Percentiles rank a stretch among this genome's conserved stretches.
Conservation (phyloP, 2,797 vertebrate species). For the Salmo trutta region DNA sequence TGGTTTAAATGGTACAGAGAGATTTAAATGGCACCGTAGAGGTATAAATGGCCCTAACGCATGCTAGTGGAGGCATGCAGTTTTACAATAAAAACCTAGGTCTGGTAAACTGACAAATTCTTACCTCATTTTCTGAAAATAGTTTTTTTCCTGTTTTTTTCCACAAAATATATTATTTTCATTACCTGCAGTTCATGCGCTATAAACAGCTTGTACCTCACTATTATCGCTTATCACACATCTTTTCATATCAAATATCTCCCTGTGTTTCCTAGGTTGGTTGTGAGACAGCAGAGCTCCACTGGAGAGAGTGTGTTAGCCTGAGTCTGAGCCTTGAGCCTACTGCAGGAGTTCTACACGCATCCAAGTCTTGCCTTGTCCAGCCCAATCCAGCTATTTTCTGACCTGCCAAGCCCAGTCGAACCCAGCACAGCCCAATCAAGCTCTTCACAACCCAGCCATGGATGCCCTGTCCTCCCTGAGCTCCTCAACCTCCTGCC, state of each 20-base stretch:
- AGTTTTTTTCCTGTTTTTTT: background rate
- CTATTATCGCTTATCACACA: background rate
- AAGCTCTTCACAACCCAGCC: background rate
- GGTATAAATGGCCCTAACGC: slow-evolving; percentile 53
- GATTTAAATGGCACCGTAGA: slow-evolving; percentile 15
- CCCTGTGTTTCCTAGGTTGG: slow-evolving; percentile 52
- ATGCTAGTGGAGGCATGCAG: slow-evolving; percentile 35
- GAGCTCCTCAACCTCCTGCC: slow-evolving; percentile 72
- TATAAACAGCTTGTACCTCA: background rate
- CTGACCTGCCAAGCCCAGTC: too few relatives aligned
- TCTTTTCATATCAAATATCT: slow-evolving; percentile 13
- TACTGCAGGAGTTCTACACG: slow-evolving; percentile 62
- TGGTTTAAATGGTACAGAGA: background rate
- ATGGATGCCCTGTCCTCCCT: slow-evolving; percentile 62
- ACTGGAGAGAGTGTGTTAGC: slow-evolving; percentile 63
- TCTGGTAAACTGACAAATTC: background rate
- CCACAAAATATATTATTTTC: background rate
- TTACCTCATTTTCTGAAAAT: background rate
- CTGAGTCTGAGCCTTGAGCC: slow-evolving; percentile 42
- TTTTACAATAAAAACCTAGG: background rate
- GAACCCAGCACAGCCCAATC: too few relatives aligned
- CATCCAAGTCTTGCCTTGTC: slow-evolving; percentile 3
- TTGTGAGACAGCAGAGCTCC: slow-evolving; percentile 41
- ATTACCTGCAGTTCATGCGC: background rate
- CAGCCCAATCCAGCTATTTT: background rate